Percentiles rank a stretch among this genome's conserved stretches.
phyloP scores from a whole-genome alignment of 2,888 invertebrate genomes.

The Ormyrus rosae region DNA sequence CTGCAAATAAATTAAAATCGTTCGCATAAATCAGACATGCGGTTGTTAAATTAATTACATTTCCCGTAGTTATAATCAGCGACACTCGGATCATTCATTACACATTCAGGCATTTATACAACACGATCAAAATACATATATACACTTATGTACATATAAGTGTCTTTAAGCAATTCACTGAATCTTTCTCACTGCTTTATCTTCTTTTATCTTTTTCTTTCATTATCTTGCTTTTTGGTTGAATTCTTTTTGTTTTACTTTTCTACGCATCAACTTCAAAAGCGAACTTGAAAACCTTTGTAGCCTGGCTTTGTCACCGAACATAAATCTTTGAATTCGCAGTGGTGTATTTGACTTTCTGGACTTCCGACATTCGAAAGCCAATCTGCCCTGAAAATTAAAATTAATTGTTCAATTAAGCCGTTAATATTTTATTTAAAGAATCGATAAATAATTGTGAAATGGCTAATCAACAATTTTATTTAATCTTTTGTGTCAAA shows the following conservation, averaged over 20 bases:
- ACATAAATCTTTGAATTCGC: constrained; percentile 89
- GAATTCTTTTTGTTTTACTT: not conserved
- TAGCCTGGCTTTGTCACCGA: constrained; percentile 83
- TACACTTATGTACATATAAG: constrained; percentile 41
- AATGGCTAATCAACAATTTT: no score
- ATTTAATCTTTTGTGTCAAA: no score
- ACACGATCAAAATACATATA: constrained; percentile 27
- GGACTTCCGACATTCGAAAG: constrained; percentile 89
- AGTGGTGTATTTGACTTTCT: constrained; percentile 88
- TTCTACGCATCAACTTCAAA: constrained; percentile 77
- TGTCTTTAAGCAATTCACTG: constrained; percentile 11
- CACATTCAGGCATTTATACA: constrained; percentile 41
- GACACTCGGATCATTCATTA: constrained; percentile 34
- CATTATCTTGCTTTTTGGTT: not conserved
- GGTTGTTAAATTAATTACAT: constrained; percentile 29
- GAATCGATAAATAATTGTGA: no score
- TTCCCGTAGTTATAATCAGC: constrained; percentile 24
- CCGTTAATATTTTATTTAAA: no score
- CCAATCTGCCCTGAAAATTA: constrained; percentile 85
- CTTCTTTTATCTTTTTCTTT: constrained; percentile 7
- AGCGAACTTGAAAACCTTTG: constrained; percentile 88
- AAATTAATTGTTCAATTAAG: not conserved
- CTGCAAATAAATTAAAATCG: constrained; percentile 43
- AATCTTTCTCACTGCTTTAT: not conserved
- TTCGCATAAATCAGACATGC: constrained; percentile 32